These are phyloP conservation scores for Apostichopus parvimensis DNA, from an alignment of 35 echinoderm and acorn worm species.

Conservation along the genomic window DNA sequence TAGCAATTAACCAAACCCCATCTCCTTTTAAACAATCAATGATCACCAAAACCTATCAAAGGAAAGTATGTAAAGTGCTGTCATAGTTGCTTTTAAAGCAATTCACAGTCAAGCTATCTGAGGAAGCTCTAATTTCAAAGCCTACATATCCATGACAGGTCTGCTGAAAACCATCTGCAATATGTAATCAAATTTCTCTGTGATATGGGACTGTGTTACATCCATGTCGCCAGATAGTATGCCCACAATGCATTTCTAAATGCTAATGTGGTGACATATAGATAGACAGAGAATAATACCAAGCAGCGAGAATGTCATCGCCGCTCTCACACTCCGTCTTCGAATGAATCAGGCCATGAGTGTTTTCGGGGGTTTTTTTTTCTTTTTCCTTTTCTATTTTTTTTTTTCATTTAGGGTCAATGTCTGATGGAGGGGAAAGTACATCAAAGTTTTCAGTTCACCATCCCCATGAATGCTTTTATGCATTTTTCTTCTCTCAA, in stretches of 20 bases:
- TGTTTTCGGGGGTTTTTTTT: too few relatives aligned
- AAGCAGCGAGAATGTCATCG: background rate
- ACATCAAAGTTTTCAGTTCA: background rate
- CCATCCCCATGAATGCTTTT: too few relatives aligned
- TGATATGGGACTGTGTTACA: conserved; percentile 5
- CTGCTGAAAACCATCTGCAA: conserved; percentile 13
- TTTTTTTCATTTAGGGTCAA: background rate
- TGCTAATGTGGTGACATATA: background rate
- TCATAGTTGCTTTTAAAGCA: background rate
- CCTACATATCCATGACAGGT: conserved; percentile 8
- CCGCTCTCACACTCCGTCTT: too few relatives aligned
- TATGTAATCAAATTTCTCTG: conserved; percentile 4
- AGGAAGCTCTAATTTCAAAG: conserved; percentile 16
- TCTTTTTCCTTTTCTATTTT: too few relatives aligned
- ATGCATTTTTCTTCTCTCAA: background rate
- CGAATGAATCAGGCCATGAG: too few relatives aligned
- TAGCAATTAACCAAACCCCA: too few relatives aligned
- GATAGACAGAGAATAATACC: background rate
- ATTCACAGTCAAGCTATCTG: background rate
- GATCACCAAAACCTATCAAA: background rate
- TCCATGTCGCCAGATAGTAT: background rate
- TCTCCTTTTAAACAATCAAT: background rate
- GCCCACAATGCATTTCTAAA: conserved; percentile 11
- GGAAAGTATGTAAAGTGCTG: background rate
- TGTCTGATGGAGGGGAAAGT: background rate